Percentiles rank a stretch among this genome's conserved stretches.
phyloP scores from a whole-genome alignment of 2,797 vertebrate genomes.

The Melanotaenia pygmaea region DNA sequence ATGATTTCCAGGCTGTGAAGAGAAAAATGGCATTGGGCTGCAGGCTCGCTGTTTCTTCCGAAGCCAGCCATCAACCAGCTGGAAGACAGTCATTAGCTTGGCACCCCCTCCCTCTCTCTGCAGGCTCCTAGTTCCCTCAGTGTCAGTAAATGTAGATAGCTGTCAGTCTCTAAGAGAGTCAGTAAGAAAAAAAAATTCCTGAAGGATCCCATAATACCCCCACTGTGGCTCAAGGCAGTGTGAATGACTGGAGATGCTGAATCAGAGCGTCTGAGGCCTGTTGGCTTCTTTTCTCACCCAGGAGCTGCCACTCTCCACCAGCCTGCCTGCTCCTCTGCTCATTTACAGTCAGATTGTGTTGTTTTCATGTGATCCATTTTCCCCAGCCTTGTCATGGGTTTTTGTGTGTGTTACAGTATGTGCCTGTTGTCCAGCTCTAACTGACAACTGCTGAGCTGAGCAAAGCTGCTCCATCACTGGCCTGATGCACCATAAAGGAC shows the following conservation, averaged over 20 bases:
- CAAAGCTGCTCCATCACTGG: slow-evolving; percentile 61
- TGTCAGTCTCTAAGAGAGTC: slow-evolving; percentile 75
- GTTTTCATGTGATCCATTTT: slow-evolving; percentile 69
- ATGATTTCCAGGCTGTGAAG: slow-evolving; percentile 39
- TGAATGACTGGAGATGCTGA: slow-evolving; percentile 65
- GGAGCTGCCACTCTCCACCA: slow-evolving; percentile 17
- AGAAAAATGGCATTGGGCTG: slow-evolving; percentile 43
- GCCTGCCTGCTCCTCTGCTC: slow-evolving; percentile 45
- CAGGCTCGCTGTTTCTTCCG: slow-evolving; percentile 35
- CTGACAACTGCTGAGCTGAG: slow-evolving; percentile 63
- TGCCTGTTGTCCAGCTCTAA: slow-evolving; percentile 51
- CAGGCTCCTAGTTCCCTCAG: slow-evolving; percentile 50
- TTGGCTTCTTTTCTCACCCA: slow-evolving; percentile 50
- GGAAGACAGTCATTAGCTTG: slow-evolving; percentile 75
- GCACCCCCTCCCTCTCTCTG: slow-evolving; percentile 43
- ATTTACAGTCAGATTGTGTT: slow-evolving; percentile 68
- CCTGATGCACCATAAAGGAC: slow-evolving; percentile 71
- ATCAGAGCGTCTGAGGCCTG: slow-evolving; percentile 53
- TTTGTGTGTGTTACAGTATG: slow-evolving; percentile 21
- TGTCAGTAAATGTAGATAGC: slow-evolving; percentile 78
- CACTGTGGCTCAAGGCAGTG: slow-evolving; percentile 54
- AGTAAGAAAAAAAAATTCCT: slow-evolving; percentile 47
- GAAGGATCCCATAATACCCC: slow-evolving; percentile 61
- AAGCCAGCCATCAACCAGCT: slow-evolving; percentile 66
- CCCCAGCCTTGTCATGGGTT: slow-evolving; percentile 47